Conservation (phyloP, 2,113 vertebrate genomes). For the Sula dactylatra region DNA sequence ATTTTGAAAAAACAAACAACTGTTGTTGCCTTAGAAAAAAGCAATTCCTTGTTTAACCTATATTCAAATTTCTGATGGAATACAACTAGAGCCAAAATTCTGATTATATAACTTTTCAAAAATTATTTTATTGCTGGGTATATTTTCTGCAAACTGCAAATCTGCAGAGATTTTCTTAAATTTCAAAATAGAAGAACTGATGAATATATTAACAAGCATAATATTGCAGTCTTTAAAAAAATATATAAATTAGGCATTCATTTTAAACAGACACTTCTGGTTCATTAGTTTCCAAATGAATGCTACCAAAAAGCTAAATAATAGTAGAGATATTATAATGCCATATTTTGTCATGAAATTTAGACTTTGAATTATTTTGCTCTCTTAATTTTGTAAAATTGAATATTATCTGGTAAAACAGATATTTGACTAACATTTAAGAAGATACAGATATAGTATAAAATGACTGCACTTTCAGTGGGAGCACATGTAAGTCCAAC, state of each 20-base stretch:
- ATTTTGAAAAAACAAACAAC: background rate
- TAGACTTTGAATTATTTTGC: background rate
- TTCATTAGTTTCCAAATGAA: background rate
- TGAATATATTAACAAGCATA: background rate
- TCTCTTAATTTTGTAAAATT: background rate
- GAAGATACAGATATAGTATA: background rate
- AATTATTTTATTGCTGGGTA: background rate
- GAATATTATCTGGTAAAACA: background rate
- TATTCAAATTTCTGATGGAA: background rate
- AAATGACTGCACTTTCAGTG: background rate
- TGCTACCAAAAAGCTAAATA: background rate
- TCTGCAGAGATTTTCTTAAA: background rate
- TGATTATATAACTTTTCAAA: background rate
- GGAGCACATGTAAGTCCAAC: background rate
- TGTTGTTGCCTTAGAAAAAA: background rate
- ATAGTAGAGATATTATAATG: background rate
- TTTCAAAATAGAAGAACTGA: background rate
- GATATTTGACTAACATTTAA: background rate
- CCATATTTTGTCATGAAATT: background rate
- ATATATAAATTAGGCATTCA: background rate
- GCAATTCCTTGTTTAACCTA: background rate
- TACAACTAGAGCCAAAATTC: background rate
- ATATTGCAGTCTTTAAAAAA: background rate
- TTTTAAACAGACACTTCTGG: background rate
- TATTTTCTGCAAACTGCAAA: background rate